Evolutionary conservation across 1,140 invertebrate species (phyloP).

Genomic region (Ceratina australensis): DNA sequence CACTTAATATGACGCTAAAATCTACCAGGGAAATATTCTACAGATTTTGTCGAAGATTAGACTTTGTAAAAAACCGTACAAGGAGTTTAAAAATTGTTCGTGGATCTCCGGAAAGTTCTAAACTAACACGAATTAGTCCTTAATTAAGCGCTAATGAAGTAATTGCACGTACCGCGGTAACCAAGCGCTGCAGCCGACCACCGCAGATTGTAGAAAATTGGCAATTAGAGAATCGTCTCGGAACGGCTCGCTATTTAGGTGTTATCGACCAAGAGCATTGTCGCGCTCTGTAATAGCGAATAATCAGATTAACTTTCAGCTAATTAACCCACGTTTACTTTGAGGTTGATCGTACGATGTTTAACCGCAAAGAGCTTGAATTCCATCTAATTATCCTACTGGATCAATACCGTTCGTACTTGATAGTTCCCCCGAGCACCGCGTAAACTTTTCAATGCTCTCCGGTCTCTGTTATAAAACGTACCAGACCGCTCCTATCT

Average conservation of each 20-base stretch:
- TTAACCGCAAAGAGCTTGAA: background rate
- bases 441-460: too few relatives aligned
- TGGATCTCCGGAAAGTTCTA: slow-evolving; percentile 20
- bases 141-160: slow-evolving; percentile 46
- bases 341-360: background rate
- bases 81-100: background rate
- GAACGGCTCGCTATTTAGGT: background rate
- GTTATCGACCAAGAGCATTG: background rate
- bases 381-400: background rate
- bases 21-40: too few relatives aligned
- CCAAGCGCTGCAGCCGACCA: slow-evolving; percentile 22
- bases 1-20: too few relatives aligned
- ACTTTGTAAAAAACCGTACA: too few relatives aligned
- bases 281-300: background rate
- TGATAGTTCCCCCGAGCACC: too few relatives aligned
- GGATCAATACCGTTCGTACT: too few relatives aligned
- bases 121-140: slow-evolving; percentile 39
- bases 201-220: slow-evolving; percentile 44
- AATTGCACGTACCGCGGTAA: slow-evolving; percentile 40
- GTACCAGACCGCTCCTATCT: too few relatives aligned
- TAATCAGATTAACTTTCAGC: slow-evolving; percentile 1
- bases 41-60: too few relatives aligned
- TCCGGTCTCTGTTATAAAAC: too few relatives aligned
- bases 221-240: slow-evolving; percentile 33
- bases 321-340: background rate